Evolutionary conservation across 1,140 invertebrate genomes (phyloP).

Genomic region (Oppia nitens): DNA sequence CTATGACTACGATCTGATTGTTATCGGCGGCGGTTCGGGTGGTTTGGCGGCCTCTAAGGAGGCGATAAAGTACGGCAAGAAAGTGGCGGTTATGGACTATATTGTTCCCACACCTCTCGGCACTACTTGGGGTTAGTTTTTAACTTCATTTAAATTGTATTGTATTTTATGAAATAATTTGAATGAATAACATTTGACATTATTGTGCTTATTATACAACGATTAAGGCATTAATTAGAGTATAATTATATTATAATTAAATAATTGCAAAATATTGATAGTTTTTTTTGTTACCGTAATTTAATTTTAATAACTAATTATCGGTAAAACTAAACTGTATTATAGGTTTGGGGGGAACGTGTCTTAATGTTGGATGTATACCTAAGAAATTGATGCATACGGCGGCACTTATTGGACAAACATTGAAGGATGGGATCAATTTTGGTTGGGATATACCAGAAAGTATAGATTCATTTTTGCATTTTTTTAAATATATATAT

Average conservation of each 20-base stretch:
- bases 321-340: too few species aligned
- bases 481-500: not conserved
- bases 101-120: slow-evolving; percentile 67
- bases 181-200: not conserved
- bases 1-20: slow-evolving; percentile 68
- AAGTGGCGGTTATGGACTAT: slow-evolving; percentile 83
- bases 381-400: slow-evolving; percentile 96
- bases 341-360: slow-evolving; percentile 63
- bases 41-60: slow-evolving; percentile 74
- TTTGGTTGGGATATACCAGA: slow-evolving; percentile 16
- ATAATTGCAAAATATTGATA: not conserved
- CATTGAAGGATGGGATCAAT: slow-evolving; percentile 53
- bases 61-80: slow-evolving; percentile 59
- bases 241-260: not conserved
- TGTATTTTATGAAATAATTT: not conserved
- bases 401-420: slow-evolving; percentile 67
- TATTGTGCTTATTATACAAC: not conserved
- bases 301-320: too few species aligned
- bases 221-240: not conserved
- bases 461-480: slow-evolving; percentile 27
- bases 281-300: not conserved
- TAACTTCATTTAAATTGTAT: not conserved
- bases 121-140: slow-evolving; percentile 50
- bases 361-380: slow-evolving; percentile 94
- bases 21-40: slow-evolving; percentile 87